Conservation (phyloP, 2,113 vertebrate species). For the Chauna torquata region DNA sequence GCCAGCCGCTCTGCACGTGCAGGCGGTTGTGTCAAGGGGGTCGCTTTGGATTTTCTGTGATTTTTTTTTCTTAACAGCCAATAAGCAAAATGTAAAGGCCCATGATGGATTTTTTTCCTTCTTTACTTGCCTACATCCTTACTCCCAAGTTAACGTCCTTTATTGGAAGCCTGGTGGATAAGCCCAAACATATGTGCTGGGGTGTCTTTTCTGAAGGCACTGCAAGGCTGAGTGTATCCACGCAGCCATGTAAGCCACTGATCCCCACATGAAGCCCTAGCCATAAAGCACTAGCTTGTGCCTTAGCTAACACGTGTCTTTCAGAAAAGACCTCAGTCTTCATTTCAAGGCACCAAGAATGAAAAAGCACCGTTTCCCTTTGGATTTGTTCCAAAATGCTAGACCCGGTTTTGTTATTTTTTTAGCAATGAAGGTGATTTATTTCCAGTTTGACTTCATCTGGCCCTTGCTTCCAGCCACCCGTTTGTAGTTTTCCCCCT, state of each 20-base stretch:
- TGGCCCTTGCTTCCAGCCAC: constrained; percentile 6
- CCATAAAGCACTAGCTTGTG: neutral
- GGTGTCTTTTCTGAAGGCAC: neutral
- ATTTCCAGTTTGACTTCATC: constrained; percentile 19
- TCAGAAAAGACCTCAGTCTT: neutral
- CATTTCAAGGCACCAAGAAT: neutral
- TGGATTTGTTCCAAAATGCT: constrained; percentile 9
- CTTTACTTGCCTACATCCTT: neutral
- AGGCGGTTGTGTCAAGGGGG: neutral
- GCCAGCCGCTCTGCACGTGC: neutral
- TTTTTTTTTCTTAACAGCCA: neutral
- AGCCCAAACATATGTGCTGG: neutral
- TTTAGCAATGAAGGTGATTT: neutral
- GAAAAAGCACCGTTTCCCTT: neutral
- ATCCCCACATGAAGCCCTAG: neutral
- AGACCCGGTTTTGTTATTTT: neutral
- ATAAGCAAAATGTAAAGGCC: neutral
- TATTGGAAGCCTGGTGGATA: neutral
- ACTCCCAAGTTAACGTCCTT: neutral
- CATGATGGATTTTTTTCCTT: neutral
- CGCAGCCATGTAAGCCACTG: neutral
- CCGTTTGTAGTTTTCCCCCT: neutral
- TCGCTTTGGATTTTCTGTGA: neutral
- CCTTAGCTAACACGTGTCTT: neutral
- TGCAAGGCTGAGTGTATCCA: neutral